Percentiles rank a stretch among this genome's conserved stretches.
phyloP scores from a whole-genome alignment of 2,113 vertebrate genomes.

The Xenopus laevis region DNA sequence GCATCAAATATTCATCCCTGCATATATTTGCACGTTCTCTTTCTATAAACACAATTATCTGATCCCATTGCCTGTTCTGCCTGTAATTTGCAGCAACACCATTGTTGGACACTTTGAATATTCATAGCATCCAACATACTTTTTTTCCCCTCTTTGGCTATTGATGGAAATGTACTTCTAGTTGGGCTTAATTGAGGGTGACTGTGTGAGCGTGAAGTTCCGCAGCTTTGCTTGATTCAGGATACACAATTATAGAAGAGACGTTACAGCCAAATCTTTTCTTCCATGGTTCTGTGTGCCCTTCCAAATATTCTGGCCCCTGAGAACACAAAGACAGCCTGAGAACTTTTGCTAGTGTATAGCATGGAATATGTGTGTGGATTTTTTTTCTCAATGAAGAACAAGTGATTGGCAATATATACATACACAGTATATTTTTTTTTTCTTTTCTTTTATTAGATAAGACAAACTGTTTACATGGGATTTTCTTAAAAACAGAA shows the following conservation, averaged over 20 bases:
- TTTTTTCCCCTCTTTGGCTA: background rate
- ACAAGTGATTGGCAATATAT: too few relatives aligned
- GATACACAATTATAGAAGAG: constrained; percentile 9
- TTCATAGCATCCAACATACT: background rate
- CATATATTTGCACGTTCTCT: constrained; percentile 39
- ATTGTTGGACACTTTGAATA: constrained; percentile 6
- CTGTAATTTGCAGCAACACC: background rate
- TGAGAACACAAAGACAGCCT: background rate
- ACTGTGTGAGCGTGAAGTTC: constrained; percentile 18
- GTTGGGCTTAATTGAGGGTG: constrained; percentile 22
- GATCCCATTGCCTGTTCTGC: background rate
- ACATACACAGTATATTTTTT: too few relatives aligned
- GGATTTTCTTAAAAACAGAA: too few relatives aligned
- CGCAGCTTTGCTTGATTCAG: constrained; percentile 5
- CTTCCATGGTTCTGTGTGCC: background rate
- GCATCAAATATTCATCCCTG: constrained; percentile 7
- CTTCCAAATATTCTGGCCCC: background rate
- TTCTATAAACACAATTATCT: constrained; percentile 27
- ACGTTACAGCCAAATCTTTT: background rate
- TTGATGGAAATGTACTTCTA: constrained; percentile 10
- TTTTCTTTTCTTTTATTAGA: too few relatives aligned
- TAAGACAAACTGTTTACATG: too few relatives aligned
- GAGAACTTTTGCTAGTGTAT: background rate
- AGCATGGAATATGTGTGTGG: too few relatives aligned
- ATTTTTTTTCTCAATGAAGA: too few relatives aligned